Evolutionary conservation across 1,140 invertebrate species (phyloP), one percentile per base, ranked within the genome.

Genomic region (Stegodyphus mimosarum): DNA sequence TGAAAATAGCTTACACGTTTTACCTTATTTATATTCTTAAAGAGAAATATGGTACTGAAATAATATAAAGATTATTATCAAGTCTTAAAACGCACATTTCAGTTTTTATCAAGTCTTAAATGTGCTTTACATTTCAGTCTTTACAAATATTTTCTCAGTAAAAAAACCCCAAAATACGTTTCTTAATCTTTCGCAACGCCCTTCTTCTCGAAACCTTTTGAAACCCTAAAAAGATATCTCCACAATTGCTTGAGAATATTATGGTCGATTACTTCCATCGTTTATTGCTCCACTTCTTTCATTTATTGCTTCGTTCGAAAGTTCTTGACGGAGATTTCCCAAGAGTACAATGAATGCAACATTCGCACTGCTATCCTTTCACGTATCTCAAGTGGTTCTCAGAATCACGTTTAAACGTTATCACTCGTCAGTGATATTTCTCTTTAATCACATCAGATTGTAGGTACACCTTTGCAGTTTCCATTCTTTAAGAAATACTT

Each of bases 301-400:
- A 49, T 79, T 79, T 70, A 79, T 70, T 79, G 64, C 49, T 33
- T 33, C 66, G 53, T 53, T 55, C 66, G n/a, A 53, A 70, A 79
- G 77, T 69, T 79, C 77, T 48, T 53, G 77, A 52, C 51, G 7
- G 52, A 79, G 77, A 79, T 79, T 79, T 79, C 77, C 66, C 77
- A 69, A 13, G 77, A 48, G 66, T 13, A n/a, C 77, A 53, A 79
- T 79, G 77, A 79, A 79, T 70, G 48, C 51, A 55, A 70, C 66
- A 79, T 79, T 70, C 52, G 77, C 55, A 53, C 10, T 49, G 53
- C 66, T 48, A 51, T 18, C 10, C 51, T 4, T 49, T 17, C 15
- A 11, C 6, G 48, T n/a, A n/a, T 55, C 53, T 70, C 18, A 53
- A 55, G 6, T 9, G 17, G 4, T 6, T 15, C 15, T 55, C 3